These are phyloP conservation scores for Amaurobius ferox DNA, from an alignment of 2,888 invertebrate species.

Conservation along the genomic window DNA sequence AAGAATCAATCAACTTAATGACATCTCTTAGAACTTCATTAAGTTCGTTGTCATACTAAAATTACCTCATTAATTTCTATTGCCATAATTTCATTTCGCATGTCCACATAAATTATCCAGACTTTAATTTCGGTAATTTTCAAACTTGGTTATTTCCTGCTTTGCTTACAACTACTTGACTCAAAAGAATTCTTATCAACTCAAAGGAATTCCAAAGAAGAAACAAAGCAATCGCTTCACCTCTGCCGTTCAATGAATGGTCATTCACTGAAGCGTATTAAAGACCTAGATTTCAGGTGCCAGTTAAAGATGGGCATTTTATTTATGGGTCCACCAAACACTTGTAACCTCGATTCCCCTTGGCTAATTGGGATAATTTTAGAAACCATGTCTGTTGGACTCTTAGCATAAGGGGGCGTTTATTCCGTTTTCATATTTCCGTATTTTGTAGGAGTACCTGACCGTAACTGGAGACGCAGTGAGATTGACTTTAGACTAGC, in stretches of 20 bases:
- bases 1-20: no score
- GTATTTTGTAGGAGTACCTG: constrained; percentile 42
- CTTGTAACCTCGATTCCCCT: constrained; percentile 57
- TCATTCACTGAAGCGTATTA: constrained; percentile 49
- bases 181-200: no score
- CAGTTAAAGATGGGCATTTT: constrained; percentile 59
- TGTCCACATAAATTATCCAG: no score
- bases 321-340: constrained; percentile 43
- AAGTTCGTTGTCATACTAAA: no score
- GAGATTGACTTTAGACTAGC: no score
- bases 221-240: constrained; percentile 7
- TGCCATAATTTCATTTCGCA: no score
- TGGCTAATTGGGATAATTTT: constrained; percentile 64
- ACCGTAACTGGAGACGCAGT: constrained; percentile 10
- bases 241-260: neutral
- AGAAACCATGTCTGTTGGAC: constrained; percentile 35
- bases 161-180: no score
- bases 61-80: no score
- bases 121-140: no score
- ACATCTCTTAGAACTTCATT: no score
- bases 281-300: constrained; percentile 56
- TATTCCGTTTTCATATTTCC: constrained; percentile 9
- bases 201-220: neutral
- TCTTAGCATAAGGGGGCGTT: constrained; percentile 12
- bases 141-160: no score